Evolutionary conservation across 2,888 invertebrate species (phyloP), one percentile per base, ranked within the genome.

Genomic region (Trichogramma dendrolimi): DNA sequence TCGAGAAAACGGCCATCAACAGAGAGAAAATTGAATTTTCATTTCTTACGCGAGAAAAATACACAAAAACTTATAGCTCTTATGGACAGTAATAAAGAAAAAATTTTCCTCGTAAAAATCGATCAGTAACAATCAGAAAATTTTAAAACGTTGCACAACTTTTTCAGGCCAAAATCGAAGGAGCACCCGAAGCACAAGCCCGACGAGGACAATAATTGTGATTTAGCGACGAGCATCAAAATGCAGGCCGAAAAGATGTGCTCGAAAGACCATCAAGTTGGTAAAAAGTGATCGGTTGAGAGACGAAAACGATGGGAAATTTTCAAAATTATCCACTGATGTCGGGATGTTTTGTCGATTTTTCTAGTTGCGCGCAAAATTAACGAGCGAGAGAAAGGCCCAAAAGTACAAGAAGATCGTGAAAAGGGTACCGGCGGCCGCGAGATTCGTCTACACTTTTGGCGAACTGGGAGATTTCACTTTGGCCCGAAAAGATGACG

Each of bases 221-320:
- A 27, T 27, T 27, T 27, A 27, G 27, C 27, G 27, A 27, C 27
- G 27, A 27, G 27, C 27, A 27, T 27, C 27, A 54, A 48, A 57
- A n/a, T 39, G 5, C 14, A 40, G n/a, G 7, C 7, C 43, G 41
- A 3, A 57, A 49, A 51, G 5, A 40, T 38, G 5, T 64, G 64
- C 8, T 59, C 64, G 40, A 61, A 47, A 59, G 61, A 64, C 38
- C 61, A 64, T 38, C 44, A 61, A 58, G 64, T 64, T 58, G 7
- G 51, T 38, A 43, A 39, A 40, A 44, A n/a, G 10, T 10, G 27
- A 27, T 27, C 27, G 3, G 2, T 27, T 27, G 27, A 27, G 27
- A 27, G 27, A 27, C 27, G 27, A 2, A 27, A 27, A 27, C 27
- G 27, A 27, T 27, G 3, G 48, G 6, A 48, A 5, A 5, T n/a